Evolutionary conservation across 1,140 invertebrate species (phyloP), one percentile per base, ranked within the genome.

Genomic region (Harlomillsia oculata): DNA sequence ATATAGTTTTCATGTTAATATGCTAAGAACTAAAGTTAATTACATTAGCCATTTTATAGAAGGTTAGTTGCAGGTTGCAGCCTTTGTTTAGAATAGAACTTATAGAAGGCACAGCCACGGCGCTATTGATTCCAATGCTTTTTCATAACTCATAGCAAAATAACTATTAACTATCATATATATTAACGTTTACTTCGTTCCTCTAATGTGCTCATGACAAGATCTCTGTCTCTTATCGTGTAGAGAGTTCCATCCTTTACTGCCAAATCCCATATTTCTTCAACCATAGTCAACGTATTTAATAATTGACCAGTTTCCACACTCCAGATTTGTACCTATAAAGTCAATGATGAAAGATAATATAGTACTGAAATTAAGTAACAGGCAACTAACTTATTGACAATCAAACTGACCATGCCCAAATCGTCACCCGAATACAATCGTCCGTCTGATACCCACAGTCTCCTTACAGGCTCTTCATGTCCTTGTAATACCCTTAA

Each of bases 351-450:
- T 32, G 14, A 1, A 25, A 3, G 2, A 29, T 48, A 29, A 29
- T 18, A 50, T 21, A 25, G 9, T 5, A 8, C n/a, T 36, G 9
- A n/a, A 9, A 36, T 36, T n/a, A 21, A 23, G 28, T 8, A 46
- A 16, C 3, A 18, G 25, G 23, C 14, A 18, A 48, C 14, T n/a
- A 34, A 34, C 8, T n/a, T 18, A 43, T 16, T 16, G 8, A 8
- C 6, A 21, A 11, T 43, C 20, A 16, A 8, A 8, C 44, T 11
- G 8, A 48, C 52, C n/a, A 43, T 40, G 28, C 52, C 52, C 3
- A 18, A 11, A 43, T 53, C 52, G 16, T 53, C 52, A 6, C 39
- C 52, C 3, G 52, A 53, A 23, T 30, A 53, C 30, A 53, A 40
- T 23, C 26, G 25, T n/a, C 39, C 39, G 30, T 28, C 52, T 5